Percentiles rank a stretch among this genome's conserved stretches.
Evolutionary conservation across 2,888 invertebrate species (phyloP).

Genomic region (Drosophila peninsularis): DNA sequence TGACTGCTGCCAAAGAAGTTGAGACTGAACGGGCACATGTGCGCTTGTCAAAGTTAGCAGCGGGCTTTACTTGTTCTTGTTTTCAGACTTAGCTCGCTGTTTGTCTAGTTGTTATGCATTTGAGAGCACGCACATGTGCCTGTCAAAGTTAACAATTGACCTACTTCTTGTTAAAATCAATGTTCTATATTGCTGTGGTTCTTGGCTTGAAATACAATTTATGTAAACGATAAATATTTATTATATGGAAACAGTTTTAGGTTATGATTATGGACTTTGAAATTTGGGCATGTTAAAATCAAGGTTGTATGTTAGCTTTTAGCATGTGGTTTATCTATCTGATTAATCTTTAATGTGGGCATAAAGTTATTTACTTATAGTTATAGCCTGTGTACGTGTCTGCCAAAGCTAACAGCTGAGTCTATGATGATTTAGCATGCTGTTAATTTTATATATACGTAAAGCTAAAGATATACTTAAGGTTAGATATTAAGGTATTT

Average conservation of each 20-base stretch:
- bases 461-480: background rate
- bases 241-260: background rate
- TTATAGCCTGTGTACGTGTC: background rate
- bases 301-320: background rate
- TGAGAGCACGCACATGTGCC: background rate
- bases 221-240: background rate
- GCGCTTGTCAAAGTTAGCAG: constrained; percentile 2
- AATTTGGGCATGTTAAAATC: background rate
- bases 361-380: background rate
- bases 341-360: background rate
- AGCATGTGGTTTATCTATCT: background rate
- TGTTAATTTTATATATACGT: background rate
- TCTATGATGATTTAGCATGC: background rate
- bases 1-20: constrained; percentile 1
- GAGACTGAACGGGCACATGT: background rate
- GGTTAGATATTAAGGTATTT: no score
- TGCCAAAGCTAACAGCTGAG: background rate
- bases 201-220: background rate
- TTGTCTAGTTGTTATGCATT: background rate
- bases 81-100: background rate
- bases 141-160: background rate
- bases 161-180: background rate
- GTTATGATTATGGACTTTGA: background rate
- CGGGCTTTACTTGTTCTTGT: background rate
- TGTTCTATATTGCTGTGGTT: background rate